A percentile compares a stretch with the other conserved stretches of the same genome.
phyloP scores from a whole-genome alignment of 53 echinoderm and acorn worm species.

The Arbacia lixula region DNA sequence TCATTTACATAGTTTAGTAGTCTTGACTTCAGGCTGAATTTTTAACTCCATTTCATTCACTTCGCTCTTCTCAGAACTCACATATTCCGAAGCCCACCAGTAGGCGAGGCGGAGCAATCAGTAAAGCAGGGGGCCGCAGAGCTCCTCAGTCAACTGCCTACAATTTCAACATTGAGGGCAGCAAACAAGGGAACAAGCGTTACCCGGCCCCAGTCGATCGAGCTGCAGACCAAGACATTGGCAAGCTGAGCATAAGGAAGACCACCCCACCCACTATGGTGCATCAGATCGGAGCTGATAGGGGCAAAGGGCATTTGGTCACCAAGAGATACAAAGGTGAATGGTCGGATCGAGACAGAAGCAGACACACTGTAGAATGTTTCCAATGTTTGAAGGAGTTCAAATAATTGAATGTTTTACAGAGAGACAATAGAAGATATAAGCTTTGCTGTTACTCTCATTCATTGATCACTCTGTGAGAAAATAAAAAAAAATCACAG shows the following conservation, averaged over 20 bases:
- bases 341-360: no score
- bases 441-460: no score
- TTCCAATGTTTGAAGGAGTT: no score
- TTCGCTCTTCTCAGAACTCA: neutral
- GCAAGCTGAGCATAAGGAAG: neutral
- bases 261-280: slow-evolving; percentile 64
- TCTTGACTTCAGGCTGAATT: no score
- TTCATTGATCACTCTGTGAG: no score
- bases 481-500: no score
- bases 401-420: no score
- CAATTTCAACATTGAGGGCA: slow-evolving; percentile 9
- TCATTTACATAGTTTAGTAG: no score
- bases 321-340: slow-evolving; percentile 85
- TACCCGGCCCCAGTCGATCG: slow-evolving; percentile 8
- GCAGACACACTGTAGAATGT: no score
- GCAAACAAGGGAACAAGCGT: slow-evolving; percentile 29
- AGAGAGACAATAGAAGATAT: no score
- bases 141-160: slow-evolving; percentile 1
- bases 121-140: neutral
- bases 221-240: slow-evolving; percentile 37
- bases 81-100: slow-evolving; percentile 9
- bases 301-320: slow-evolving; percentile 82
- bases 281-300: slow-evolving; percentile 76
- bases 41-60: neutral
- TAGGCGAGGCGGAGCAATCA: slow-evolving; percentile 24